Conservation (phyloP, 2,888 invertebrate species). For the Macropis europaea region DNA sequence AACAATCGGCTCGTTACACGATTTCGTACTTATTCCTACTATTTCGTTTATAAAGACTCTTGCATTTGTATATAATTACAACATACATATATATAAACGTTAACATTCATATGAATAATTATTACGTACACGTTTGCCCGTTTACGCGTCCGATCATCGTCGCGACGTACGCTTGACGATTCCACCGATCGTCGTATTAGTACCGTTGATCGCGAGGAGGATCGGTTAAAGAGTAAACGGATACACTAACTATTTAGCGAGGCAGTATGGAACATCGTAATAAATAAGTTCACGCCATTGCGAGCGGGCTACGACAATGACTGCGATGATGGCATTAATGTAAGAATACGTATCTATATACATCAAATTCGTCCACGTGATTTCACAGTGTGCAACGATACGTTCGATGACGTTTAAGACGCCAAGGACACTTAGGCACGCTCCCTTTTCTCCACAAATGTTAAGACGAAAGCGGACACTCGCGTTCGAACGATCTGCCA, state of each 20-base stretch:
- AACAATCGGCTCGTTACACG: slow-evolving; percentile 3
- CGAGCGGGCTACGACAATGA: slow-evolving; percentile 35
- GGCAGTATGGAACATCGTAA: slow-evolving; percentile 64
- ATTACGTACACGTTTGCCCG: slow-evolving; percentile 38
- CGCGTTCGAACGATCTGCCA: background rate
- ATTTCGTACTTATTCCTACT: slow-evolving; percentile 31
- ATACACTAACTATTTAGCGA: slow-evolving; percentile 57
- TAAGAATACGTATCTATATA: slow-evolving; percentile 53
- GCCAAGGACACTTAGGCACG: slow-evolving; percentile 44
- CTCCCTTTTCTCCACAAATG: slow-evolving; percentile 1
- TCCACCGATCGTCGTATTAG: background rate
- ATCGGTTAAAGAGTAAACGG: background rate
- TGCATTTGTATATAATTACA: slow-evolving; percentile 37
- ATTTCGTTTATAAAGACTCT: slow-evolving; percentile 29
- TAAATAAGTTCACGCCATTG: slow-evolving; percentile 59
- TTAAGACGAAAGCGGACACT: slow-evolving; percentile 31
- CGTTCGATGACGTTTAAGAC: background rate
- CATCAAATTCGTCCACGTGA: slow-evolving; percentile 25
- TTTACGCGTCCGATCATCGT: slow-evolving; percentile 20
- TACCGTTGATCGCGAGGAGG: background rate
- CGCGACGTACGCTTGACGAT: background rate
- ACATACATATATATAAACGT: slow-evolving; percentile 30
- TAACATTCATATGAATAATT: slow-evolving; percentile 37
- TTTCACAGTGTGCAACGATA: no score
- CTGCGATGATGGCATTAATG: slow-evolving; percentile 56